These are phyloP conservation scores for Drosophila santomea DNA, from an alignment of 1,140 invertebrate species.

Conservation along the genomic window DNA sequence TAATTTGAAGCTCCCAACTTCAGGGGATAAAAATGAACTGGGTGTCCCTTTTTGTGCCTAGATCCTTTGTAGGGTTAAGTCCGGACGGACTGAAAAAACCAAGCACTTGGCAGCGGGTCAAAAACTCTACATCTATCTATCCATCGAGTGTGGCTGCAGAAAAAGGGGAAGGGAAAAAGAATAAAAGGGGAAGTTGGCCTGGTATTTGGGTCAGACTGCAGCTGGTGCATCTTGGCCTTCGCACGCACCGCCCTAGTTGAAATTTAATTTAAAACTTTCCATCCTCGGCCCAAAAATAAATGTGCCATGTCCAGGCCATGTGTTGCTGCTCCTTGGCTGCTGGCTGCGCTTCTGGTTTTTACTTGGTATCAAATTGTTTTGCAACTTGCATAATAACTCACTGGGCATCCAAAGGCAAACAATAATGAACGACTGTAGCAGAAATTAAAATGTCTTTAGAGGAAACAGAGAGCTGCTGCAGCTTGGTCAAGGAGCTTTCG, in stretches of 20 bases:
- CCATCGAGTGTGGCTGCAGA: constrained; percentile 23
- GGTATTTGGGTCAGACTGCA: constrained; percentile 75
- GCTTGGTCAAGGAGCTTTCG: constrained; percentile 8
- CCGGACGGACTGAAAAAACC: background rate
- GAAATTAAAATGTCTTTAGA: constrained; percentile 58
- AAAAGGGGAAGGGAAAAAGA: background rate
- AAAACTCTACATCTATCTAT: constrained; percentile 24
- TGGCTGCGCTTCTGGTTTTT: constrained; percentile 7
- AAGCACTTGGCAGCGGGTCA: constrained; percentile 31
- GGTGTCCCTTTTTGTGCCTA: background rate
- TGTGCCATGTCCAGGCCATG: constrained; percentile 54
- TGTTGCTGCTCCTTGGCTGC: constrained; percentile 28
- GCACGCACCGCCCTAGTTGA: constrained; percentile 43
- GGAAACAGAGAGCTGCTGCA: too few species aligned
- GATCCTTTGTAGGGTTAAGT: background rate
- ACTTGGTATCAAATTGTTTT: constrained; percentile 57
- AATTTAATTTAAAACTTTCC: constrained; percentile 79
- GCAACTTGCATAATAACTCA: constrained; percentile 76
- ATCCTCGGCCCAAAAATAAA: constrained; percentile 54
- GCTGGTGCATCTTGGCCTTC: constrained; percentile 60
- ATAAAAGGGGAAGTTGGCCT: constrained; percentile 43
- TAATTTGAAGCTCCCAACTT: too few species aligned
- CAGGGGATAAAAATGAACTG: background rate
- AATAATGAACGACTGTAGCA: constrained; percentile 58
- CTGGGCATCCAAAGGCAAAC: constrained; percentile 47